Base-by-base conservation (phyloP, 2,797 vertebrate species). In the Gymnoscopelus braueri region DNA sequence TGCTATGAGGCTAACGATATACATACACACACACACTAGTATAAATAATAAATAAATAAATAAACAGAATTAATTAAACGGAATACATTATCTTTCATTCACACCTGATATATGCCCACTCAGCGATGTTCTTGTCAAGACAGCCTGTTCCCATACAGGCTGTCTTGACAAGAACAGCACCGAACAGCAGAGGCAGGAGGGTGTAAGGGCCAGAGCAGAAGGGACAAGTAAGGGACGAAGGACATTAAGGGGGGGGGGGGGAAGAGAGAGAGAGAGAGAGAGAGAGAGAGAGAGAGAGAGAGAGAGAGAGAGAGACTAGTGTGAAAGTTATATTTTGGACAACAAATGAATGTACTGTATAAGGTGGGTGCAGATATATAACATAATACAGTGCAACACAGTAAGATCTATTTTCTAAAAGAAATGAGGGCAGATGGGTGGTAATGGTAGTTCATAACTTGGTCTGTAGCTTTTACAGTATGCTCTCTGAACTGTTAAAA, bases 161-260 rank as follows among this genome's bases (percentile, higher is more conserved):
- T 24, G 52, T 44, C 61, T 44, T 5, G 56, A 47, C 39, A 57
- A 78, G 61, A 71, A 35, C 35, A 71, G 66, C 19, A 66, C 26
- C 3, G 19, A 29, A 29, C 26, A 29, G 5, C 39, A 14, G n/a
- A 64, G 35, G 78, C 67, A 63, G 32, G 67, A 70, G 52, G 55
- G 32, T 5, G 23, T 29, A 54, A 44, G 55, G 39, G 39, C 39
- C 39, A 44, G 39, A 10, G 39, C 39, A 44, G 70, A 75, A 80
- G 74, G 77, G 72, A 69, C 72, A 67, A 75, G 51, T 35, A 54
- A 29, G 39, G 5, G 47, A 53, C 54, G 69, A 77, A 84, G 81
- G 74, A 71, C 71, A 50, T 32, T 58, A 73, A 50, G 77, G 67
- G 61, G n/a, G n/a, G n/a, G n/a, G n/a, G n/a, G n/a, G n/a, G n/a